Evolutionary conservation across 1,140 invertebrate genomes (phyloP).

Genomic region (Cephus cinctus): DNA sequence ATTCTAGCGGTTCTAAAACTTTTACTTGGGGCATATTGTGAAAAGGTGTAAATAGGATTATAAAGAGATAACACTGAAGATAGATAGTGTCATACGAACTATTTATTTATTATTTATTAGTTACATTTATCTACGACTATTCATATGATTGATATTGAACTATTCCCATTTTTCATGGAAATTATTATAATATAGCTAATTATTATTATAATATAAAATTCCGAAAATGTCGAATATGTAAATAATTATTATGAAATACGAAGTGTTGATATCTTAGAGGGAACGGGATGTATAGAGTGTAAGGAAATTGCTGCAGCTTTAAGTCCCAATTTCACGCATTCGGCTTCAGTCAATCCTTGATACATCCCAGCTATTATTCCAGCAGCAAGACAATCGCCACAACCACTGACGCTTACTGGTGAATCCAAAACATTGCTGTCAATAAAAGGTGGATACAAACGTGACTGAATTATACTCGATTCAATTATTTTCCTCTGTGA

Average conservation of each 20-base stretch:
- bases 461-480: slow-evolving; percentile 27
- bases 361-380: slow-evolving; percentile 57
- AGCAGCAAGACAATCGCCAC: slow-evolving; percentile 58
- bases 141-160: no score
- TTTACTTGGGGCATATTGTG: no score
- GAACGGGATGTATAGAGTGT: slow-evolving; percentile 52
- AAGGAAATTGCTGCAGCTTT: slow-evolving; percentile 56
- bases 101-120: no score
- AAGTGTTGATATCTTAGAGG: slow-evolving; percentile 30
- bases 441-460: slow-evolving; percentile 33
- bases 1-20: no score
- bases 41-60: no score
- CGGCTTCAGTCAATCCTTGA: slow-evolving; percentile 41
- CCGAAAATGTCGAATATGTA: background rate
- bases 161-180: no score
- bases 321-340: slow-evolving; percentile 52
- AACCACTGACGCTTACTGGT: slow-evolving; percentile 58
- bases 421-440: slow-evolving; percentile 7
- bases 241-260: background rate
- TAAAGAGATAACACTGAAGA: no score
- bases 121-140: no score
- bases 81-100: no score
- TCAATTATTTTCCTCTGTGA: background rate
- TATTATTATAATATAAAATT: slow-evolving; percentile 4
- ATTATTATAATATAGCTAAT: background rate